Evolutionary conservation across 2,113 vertebrate species (phyloP).

Genomic region (Pseudorasbora parva): DNA sequence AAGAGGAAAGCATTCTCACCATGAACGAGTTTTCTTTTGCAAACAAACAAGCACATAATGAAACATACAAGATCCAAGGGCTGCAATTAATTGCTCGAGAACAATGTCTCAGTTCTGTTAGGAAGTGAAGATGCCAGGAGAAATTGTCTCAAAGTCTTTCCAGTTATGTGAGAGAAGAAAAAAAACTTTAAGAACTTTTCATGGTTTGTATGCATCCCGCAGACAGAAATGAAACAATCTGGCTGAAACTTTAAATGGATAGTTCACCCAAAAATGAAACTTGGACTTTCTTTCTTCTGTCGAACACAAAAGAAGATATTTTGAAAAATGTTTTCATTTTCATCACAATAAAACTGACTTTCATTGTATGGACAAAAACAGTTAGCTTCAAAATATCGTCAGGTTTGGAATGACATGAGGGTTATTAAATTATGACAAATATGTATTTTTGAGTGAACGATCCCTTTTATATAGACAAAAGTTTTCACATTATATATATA

Average conservation of each 20-base stretch:
- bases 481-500: too few species aligned
- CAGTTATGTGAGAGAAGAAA: neutral
- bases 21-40: slow-evolving; percentile 45
- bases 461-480: too few species aligned
- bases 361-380: neutral
- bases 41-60: slow-evolving; percentile 52
- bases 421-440: neutral
- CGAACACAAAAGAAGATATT: neutral
- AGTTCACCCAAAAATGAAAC: neutral
- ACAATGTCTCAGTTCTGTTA: slow-evolving; percentile 49
- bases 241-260: neutral
- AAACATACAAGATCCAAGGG: slow-evolving; percentile 21
- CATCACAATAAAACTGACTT: neutral
- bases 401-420: neutral
- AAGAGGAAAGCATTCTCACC: slow-evolving; percentile 46
- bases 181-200: neutral
- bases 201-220: neutral
- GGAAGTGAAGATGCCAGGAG: slow-evolving; percentile 6
- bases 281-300: neutral
- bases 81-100: slow-evolving; percentile 61
- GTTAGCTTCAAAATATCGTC: neutral
- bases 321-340: neutral
- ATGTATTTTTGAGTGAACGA: neutral
- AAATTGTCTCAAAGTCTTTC: neutral
- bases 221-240: neutral